Percentiles rank a stretch among this genome's conserved stretches.
Evolutionary conservation across 2,113 vertebrate species (phyloP).

Genomic region (Propithecus coquereli): DNA sequence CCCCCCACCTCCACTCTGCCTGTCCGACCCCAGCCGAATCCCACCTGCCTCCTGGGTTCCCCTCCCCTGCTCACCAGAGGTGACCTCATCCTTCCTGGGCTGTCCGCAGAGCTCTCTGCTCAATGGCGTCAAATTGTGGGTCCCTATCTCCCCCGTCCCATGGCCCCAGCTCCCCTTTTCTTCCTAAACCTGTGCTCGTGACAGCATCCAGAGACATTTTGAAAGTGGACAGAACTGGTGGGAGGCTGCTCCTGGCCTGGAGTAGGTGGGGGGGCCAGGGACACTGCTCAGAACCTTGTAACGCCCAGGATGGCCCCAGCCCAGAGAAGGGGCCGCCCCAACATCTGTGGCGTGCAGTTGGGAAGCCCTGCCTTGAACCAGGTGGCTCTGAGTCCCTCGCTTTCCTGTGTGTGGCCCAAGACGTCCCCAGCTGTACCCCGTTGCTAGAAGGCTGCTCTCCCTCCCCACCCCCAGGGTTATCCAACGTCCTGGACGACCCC

Average conservation of each 20-base stretch:
- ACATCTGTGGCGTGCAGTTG: accelerated
- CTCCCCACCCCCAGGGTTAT: constrained; percentile 82
- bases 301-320: accelerated
- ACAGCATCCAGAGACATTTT: not conserved
- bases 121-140: accelerated
- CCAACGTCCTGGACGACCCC: constrained; percentile 94
- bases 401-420: not conserved
- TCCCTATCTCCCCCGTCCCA: accelerated
- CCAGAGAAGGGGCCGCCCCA: accelerated
- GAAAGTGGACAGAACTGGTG: not conserved
- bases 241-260: not conserved
- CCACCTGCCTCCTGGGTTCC: not conserved
- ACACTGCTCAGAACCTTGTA: not conserved
- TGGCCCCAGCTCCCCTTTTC: accelerated
- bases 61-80: not conserved
- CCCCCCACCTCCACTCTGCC: not conserved
- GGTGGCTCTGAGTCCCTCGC: not conserved
- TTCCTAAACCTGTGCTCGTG: too few relatives aligned
- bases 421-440: not conserved
- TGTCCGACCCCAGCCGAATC: not conserved
- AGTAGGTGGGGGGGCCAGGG: not conserved
- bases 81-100: not conserved
- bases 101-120: not conserved
- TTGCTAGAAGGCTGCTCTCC: not conserved
- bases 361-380: not conserved